Evolutionary conservation across 2,113 vertebrate genomes (phyloP).

Genomic region (Salvelinus sp.): DNA sequence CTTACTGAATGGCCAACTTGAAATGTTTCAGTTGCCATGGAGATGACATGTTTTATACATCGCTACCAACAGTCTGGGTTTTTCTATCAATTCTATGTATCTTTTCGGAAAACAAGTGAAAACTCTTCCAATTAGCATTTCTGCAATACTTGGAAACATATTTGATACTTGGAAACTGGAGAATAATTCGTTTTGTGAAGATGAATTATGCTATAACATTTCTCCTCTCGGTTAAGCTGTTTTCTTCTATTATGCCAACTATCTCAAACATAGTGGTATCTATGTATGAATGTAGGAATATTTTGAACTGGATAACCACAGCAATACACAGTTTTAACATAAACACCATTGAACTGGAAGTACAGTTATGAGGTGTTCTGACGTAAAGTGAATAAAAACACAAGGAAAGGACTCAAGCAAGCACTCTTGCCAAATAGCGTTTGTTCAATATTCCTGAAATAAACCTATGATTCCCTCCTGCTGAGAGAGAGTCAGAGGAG

Average conservation of each 20-base stretch:
- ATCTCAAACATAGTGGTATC: conserved; percentile 16
- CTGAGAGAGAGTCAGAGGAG: conserved; percentile 39
- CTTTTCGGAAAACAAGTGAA: background rate
- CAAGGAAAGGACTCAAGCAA: conserved; percentile 15
- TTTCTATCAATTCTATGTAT: no score
- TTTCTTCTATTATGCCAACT: background rate
- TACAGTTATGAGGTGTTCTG: conserved; percentile 20
- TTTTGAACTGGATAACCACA: background rate
- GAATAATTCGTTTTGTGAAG: conserved; percentile 20
- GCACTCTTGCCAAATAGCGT: conserved; percentile 29
- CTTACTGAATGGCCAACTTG: conserved; percentile 22
- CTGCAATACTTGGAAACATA: conserved; percentile 20
- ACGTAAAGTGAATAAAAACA: conserved; percentile 18
- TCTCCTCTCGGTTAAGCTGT: no score
- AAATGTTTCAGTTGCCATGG: conserved; percentile 48
- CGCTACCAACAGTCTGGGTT: conserved; percentile 17
- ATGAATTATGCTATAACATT: conserved; percentile 24
- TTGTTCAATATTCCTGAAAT: conserved; percentile 49
- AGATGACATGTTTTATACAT: background rate
- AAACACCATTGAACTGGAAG: background rate
- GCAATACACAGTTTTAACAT: background rate
- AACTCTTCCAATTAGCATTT: conserved; percentile 43
- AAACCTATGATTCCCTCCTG: conserved; percentile 49
- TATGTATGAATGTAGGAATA: background rate
- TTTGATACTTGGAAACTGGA: background rate